Evolutionary conservation across 2,797 vertebrate genomes (phyloP).

Genomic region (Gobionotothen gibberifrons): DNA sequence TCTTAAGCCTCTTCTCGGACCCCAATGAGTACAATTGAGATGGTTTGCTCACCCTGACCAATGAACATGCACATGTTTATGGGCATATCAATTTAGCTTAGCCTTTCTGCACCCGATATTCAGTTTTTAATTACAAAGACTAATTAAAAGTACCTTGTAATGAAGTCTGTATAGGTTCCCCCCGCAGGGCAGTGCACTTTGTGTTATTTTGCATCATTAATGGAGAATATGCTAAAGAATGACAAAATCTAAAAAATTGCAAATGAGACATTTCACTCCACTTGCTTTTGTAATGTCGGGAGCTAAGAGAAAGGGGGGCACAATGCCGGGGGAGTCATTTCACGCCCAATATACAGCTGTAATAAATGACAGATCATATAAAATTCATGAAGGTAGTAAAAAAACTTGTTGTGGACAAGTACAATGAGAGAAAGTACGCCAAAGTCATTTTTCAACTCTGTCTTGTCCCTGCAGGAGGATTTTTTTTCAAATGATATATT

Average conservation of each 20-base stretch:
- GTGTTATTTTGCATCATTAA: slow-evolving; percentile 79
- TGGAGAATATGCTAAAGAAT: slow-evolving; percentile 64
- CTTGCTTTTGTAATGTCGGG: slow-evolving; percentile 61
- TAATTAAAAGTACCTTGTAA: slow-evolving; percentile 83
- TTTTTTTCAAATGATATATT: background rate
- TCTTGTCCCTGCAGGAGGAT: slow-evolving; percentile 30
- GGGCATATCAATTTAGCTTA: slow-evolving; percentile 72
- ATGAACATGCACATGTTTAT: slow-evolving; percentile 76
- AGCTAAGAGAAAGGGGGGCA: slow-evolving; percentile 48
- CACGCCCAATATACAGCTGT: slow-evolving; percentile 44
- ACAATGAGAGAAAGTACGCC: slow-evolving; percentile 62
- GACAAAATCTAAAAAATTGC: slow-evolving; percentile 61
- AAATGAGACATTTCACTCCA: slow-evolving; percentile 71
- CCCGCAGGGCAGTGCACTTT: slow-evolving; percentile 63
- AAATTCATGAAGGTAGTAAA: slow-evolving; percentile 73
- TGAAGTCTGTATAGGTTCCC: slow-evolving; percentile 72
- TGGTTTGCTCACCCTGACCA: slow-evolving; percentile 57
- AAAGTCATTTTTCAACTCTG: slow-evolving; percentile 51
- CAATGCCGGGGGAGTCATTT: slow-evolving; percentile 43
- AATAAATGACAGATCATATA: slow-evolving; percentile 66
- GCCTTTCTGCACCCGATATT: slow-evolving; percentile 67
- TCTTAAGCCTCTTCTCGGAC: slow-evolving; percentile 36
- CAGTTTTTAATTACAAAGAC: slow-evolving; percentile 80
- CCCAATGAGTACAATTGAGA: slow-evolving; percentile 35
- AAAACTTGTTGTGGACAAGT: slow-evolving; percentile 63